Conservation (phyloP, 2,113 vertebrate species). For the Heterotilapia buettikoferi region DNA sequence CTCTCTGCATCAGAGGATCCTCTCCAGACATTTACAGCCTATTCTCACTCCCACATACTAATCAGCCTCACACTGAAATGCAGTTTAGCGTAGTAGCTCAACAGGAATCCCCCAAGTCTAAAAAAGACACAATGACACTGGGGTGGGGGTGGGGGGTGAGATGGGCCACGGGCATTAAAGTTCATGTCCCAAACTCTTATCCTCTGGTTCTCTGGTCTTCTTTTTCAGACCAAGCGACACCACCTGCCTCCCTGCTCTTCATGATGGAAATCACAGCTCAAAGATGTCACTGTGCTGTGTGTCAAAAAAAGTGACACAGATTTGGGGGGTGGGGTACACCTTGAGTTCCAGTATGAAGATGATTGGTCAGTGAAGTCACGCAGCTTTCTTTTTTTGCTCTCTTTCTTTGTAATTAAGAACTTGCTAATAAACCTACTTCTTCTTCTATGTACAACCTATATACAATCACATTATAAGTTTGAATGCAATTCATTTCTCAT, state of each 20-base stretch:
- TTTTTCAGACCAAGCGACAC: not conserved
- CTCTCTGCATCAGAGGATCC: not conserved
- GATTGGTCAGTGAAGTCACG: not conserved
- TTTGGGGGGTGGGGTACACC: not conserved
- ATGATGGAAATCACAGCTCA: not conserved
- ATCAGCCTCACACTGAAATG: not conserved
- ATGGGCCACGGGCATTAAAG: not conserved
- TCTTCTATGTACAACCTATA: slow-evolving; percentile 40
- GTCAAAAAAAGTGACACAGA: not conserved
- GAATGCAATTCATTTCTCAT: not conserved
- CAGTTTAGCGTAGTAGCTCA: not conserved
- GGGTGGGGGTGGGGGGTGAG: not conserved
- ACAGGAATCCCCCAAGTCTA: not conserved
- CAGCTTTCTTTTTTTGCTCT: not conserved
- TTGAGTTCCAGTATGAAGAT: not conserved
- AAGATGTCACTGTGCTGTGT: not conserved
- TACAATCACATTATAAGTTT: slow-evolving; percentile 26
- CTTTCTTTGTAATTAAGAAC: not conserved
- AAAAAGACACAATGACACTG: not conserved
- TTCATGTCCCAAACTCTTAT: not conserved
- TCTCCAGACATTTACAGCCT: not conserved
- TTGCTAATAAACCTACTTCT: slow-evolving; percentile 11
- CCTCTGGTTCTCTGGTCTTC: not conserved
- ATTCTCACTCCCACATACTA: not conserved
- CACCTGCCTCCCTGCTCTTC: not conserved